Base-by-base conservation (phyloP, 2,888 invertebrate species). In the Anaspis maculata region DNA sequence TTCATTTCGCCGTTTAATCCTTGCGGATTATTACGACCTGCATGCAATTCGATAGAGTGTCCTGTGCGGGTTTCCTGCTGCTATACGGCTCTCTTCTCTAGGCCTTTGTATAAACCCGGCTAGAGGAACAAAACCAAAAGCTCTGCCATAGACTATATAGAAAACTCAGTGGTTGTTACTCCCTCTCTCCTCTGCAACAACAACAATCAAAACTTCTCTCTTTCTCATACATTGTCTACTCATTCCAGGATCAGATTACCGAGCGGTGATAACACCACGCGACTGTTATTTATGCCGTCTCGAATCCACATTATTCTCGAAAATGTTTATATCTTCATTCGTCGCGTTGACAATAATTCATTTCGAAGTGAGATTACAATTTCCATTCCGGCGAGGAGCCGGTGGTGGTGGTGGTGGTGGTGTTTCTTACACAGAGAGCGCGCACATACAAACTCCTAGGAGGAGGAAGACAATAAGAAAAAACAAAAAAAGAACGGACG, bases 311-410 rank as follows among this genome's bases (percentile, higher is more conserved):
- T 49, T 48, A 48, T 46, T 51, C 50, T 46, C 44, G 44, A 49
- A 51, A 51, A 52, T 56, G 52, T 54, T 56, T 55, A 54, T 52
- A 54, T 58, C 56, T 57, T 53, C 52, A 59, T 59, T 55, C 55
- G 59, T 59, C 56, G 55, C 53, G 60, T 57, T 55, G 57, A 58
- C 57, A 52, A 61, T 64, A 61, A 62, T 49, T 64, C 64, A 64
- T 62, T 57, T 60, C 57, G 51, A 52, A 57, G 57, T 57, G 55
- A 63, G 62, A 64, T 64, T 64, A 64, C 64, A 62, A 63, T 64
- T 62, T 63, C 64, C 62, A 63, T 61, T 62, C 58, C 59, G 55
- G n/a, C n/a, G n/a, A n/a, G n/a, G n/a, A n/a, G n/a, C n/a, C n/a
- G n/a, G n/a, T n/a, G n/a, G n/a, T n/a, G n/a, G n/a, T n/a, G n/a